These are phyloP conservation scores for Meiosimyza platycephala DNA, from an alignment of 2,888 invertebrate species.

Conservation along the genomic window DNA sequence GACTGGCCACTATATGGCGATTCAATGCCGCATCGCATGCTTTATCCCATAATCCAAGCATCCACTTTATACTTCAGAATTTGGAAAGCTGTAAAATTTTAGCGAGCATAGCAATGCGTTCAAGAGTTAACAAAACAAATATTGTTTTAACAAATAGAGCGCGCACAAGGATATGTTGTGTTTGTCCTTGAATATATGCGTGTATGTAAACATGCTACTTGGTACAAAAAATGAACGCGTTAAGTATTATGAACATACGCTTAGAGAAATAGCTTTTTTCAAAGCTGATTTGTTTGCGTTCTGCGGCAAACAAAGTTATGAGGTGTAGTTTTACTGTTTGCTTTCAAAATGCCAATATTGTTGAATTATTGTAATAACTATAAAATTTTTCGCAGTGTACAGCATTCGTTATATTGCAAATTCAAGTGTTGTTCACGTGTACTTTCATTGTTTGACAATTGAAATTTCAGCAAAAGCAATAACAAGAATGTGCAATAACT, in stretches of 20 bases:
- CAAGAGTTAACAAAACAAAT: conserved; percentile 49
- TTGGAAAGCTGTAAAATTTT: conserved; percentile 1
- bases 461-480: conserved; percentile 21
- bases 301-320: too few relatives aligned
- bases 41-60: background rate
- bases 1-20: background rate
- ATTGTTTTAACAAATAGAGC: conserved; percentile 43
- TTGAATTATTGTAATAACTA: background rate
- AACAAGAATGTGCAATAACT: background rate
- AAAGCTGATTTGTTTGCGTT: too few relatives aligned
- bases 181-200: background rate
- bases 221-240: background rate
- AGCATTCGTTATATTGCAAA: background rate
- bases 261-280: too few relatives aligned
- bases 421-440: background rate
- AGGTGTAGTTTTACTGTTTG: too few relatives aligned
- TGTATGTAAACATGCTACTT: too few relatives aligned
- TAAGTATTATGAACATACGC: too few relatives aligned
- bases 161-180: conserved; percentile 21
- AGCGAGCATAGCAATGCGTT: conserved; percentile 39
- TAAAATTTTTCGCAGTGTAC: background rate
- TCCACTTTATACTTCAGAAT: background rate
- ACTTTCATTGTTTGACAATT: conserved; percentile 28
- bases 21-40: background rate
- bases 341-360: too few relatives aligned